Evolutionary conservation across 2,113 vertebrate species (phyloP), one percentile per base, ranked within the genome.

Genomic region (Oxyruncus cristatus): DNA sequence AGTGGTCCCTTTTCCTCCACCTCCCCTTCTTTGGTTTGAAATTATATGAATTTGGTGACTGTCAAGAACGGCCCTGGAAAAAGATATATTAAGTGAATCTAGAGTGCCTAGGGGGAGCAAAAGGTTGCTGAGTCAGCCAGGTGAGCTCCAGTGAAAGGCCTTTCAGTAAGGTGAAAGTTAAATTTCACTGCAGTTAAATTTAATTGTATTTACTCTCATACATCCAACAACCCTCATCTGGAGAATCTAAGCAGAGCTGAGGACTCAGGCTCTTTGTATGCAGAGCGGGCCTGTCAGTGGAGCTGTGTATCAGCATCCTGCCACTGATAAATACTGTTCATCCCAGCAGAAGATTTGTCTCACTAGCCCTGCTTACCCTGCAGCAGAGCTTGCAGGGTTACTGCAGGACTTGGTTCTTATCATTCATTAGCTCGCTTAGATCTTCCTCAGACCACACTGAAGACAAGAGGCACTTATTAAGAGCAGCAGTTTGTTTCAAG

Each of bases 391-490:
- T 53, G 58, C 49, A 87, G 88, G 61, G 82, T 88, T 81, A 37
- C 56, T 32, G 70, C 66, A 68, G 92, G 76, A 61, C 73, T 62
- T 2, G 2, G 65, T 47, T 93, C 91, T 85, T 86, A 70, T 88
- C 80, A 72, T 93, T 93, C 76, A 65, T 93, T 94, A 92, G n/a
- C 56, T 93, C 1, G 0, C 86, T 96, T 81, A 89, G 90, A 92
- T 97, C 79, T 94, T 89, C 62, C 76, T 91, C 88, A 95, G 92
- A 93, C 93, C 93, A 86, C 89, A 85, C 89, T 70, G 86, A 94
- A 97, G 92, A 90, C 75, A 77, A 92, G 75, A 96, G 80, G 70
- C 71, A 93, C 91, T 91, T 79, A 67, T 52, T 76, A 94, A 91
- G 85, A 95, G 82, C 73, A 93, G 84, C 56, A 95, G 87, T 92